Percentiles rank a stretch among this genome's conserved stretches.
These are phyloP conservation scores for Epinephelus lanceolatus DNA, from an alignment of 2,113 vertebrate species.

Conservation along the genomic window DNA sequence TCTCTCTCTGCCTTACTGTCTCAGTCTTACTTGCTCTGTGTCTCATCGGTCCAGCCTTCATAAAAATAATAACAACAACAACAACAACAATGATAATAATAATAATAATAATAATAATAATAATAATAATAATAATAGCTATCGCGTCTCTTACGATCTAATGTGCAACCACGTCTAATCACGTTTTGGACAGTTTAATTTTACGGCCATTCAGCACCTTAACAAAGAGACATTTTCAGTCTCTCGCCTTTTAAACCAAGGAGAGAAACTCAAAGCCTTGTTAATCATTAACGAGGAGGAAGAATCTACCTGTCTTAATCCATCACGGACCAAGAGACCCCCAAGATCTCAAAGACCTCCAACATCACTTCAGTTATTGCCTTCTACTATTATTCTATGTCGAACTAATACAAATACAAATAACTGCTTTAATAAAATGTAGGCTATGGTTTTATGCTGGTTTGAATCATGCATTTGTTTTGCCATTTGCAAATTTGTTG, in stretches of 20 bases:
- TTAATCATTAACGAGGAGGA: slow-evolving; percentile 74
- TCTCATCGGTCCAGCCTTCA: slow-evolving; percentile 2
- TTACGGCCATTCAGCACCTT: slow-evolving; percentile 14
- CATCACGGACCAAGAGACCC: slow-evolving; percentile 66
- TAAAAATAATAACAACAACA: not conserved
- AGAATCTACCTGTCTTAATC: slow-evolving; percentile 76
- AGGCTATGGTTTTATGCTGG: not conserved
- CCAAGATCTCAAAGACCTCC: slow-evolving; percentile 34
- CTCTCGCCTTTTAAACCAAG: slow-evolving; percentile 33
- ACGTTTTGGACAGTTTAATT: slow-evolving; percentile 36
- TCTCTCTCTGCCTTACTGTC: slow-evolving; percentile 12
- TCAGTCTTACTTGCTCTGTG: not conserved
- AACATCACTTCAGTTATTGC: slow-evolving; percentile 9
- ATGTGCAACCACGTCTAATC: not conserved
- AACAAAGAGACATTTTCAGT: slow-evolving; percentile 64
- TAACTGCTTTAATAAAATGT: not conserved
- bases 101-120: slow-evolving; percentile 1
- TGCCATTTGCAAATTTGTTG: not conserved
- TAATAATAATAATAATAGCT: not conserved
- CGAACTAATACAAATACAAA: not conserved
- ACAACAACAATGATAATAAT: not conserved
- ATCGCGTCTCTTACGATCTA: not conserved
- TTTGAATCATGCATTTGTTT: not conserved
- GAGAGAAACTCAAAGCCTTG: slow-evolving; percentile 41
- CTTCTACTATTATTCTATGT: not conserved